A percentile compares a stretch with the other conserved stretches of the same genome.
Conservation (phyloP, 53 echinoderm and acorn worm species). For the Arbacia lixula region DNA sequence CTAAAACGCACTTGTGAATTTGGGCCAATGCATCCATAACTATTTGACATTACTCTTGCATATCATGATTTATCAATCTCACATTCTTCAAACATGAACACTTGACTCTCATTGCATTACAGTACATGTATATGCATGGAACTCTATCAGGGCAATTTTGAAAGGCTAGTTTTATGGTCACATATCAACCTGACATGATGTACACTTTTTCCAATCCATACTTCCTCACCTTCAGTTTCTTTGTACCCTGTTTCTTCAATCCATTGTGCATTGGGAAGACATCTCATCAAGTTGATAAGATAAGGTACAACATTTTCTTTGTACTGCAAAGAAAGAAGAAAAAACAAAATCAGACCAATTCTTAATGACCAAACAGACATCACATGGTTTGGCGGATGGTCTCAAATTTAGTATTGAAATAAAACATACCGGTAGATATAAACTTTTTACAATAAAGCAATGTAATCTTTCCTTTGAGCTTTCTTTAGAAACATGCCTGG, state of each 20-base stretch:
- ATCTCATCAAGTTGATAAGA: slow-evolving; percentile 75
- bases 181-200: too few species aligned
- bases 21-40: too few species aligned
- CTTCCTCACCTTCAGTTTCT: slow-evolving; percentile 59
- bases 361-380: too few species aligned
- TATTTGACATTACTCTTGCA: background rate
- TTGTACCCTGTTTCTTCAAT: slow-evolving; percentile 75
- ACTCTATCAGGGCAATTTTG: background rate
- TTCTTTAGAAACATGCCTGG: too few species aligned
- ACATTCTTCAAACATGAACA: background rate
- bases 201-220: too few species aligned
- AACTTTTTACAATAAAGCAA: too few species aligned
- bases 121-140: background rate
- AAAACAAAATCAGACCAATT: too few species aligned
- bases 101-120: background rate
- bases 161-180: background rate
- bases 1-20: too few species aligned
- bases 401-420: too few species aligned
- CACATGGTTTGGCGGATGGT: too few species aligned
- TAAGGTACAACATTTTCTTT: slow-evolving; percentile 85
- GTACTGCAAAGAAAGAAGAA: slow-evolving; percentile 63
- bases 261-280: slow-evolving; percentile 87
- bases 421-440: too few species aligned
- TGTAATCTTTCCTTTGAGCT: too few species aligned
- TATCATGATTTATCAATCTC: background rate